phyloP scores from a whole-genome alignment of 1,140 invertebrate genomes.

The Trigoniulus corallinus region DNA sequence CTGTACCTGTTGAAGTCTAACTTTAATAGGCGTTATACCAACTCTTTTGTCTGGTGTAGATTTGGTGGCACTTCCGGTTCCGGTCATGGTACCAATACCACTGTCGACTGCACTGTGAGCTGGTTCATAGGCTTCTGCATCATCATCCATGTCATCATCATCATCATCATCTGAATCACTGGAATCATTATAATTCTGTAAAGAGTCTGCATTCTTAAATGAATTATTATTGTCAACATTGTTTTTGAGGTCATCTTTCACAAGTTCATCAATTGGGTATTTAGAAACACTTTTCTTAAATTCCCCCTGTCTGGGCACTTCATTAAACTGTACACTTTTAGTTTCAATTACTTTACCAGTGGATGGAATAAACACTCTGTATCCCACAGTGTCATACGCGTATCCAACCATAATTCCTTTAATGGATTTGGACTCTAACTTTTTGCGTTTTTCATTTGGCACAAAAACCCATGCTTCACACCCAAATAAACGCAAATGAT shows the following conservation, averaged over 20 bases:
- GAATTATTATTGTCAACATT: background rate
- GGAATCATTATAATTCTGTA: background rate
- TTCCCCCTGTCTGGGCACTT: background rate
- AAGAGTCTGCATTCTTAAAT: background rate
- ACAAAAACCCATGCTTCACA: slow-evolving; percentile 18
- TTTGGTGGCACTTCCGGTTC: background rate
- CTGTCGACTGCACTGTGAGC: background rate
- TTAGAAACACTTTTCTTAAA: background rate
- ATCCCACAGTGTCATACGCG: background rate
- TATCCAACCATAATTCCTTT: slow-evolving; percentile 11
- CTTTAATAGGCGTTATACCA: background rate
- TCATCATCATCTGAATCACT: background rate
- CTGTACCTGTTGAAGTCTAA: background rate
- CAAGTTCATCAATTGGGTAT: background rate
- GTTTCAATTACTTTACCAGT: background rate
- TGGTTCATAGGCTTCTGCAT: background rate
- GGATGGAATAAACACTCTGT: slow-evolving; percentile 2
- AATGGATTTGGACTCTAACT: slow-evolving; percentile 13
- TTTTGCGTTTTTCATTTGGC: slow-evolving; percentile 15
- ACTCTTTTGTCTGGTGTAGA: background rate
- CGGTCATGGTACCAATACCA: background rate
- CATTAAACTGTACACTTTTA: background rate
- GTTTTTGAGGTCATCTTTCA: background rate
- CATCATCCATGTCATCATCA: background rate
- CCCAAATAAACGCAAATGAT: slow-evolving; percentile 20